Evolutionary conservation across 2,797 vertebrate species (phyloP), one percentile per base, ranked within the genome.

Genomic region (Diplodus puntazzo): DNA sequence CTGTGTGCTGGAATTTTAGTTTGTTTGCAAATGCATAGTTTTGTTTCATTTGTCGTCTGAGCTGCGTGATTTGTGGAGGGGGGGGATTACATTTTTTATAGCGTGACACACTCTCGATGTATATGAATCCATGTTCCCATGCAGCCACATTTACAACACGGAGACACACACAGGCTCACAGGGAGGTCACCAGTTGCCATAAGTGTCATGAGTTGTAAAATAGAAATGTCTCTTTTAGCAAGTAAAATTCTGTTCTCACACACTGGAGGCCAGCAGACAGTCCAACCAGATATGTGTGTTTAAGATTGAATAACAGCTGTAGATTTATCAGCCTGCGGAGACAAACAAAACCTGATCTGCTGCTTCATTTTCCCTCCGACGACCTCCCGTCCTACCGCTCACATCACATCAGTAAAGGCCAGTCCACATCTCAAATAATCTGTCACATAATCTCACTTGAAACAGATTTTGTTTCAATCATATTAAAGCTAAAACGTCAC

Each of bases 271-370:
- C 53, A 30, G 39, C 23, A 61, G 72, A 69, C 81, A 73, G 20
- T 74, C 73, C 27, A 73, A 71, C 27, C 69, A 79, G 69, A 80
- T 62, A 48, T 13, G 16, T 50, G 30, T 73, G 75, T 83, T 64
- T 48, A 73, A 73, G 54, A 65, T 46, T 80, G 18, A 85, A 71
- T 69, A 75, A 80, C 77, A 79, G 75, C 81, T 84, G 77, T 53
- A 68, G 39, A 80, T 87, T 83, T 83, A 86, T 83, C 46, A 46
- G 70, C 30, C 60, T 55, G 43, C 11, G 50, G 80, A 85, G 71
- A 27, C 74, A 70, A 84, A 82, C 46, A 59, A 69, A 89, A 77
- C 46, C 65, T 55, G 57, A 84, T 58, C 75, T 46, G 27, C 60
- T 72, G 58, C 57, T 65, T 60, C 21, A 43, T 74, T 65, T 27